Evolutionary conservation across 1,140 invertebrate genomes (phyloP), one percentile per base, ranked within the genome.

Genomic region (Drosophila pseudoananassae): DNA sequence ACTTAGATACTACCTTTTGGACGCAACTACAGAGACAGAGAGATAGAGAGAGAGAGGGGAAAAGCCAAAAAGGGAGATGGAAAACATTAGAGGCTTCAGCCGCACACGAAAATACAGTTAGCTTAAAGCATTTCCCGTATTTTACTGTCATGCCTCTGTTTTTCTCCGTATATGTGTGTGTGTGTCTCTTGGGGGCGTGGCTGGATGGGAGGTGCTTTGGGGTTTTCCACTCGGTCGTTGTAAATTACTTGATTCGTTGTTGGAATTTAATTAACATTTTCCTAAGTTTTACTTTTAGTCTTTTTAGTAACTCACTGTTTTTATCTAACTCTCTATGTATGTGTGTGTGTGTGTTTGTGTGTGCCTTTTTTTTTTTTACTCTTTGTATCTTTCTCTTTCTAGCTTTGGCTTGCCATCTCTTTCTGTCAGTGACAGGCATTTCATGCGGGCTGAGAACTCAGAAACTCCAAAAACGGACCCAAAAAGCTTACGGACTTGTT

Each of bases 201-300:
- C 23, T 51, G 43, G 63, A 10, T 17, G 17, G 43, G 43, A 20
- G 47, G 66, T 82, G 83, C 82, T 88, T 85, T 85, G 78, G 82
- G 82, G 83, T 87, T 85, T 85, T 87, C 64, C 68, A 88, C 83
- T 88, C 78, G 85, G 70, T 88, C 83, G 83, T 87, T 87, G 82
- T 87, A 87, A 87, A 87, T 87, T 88, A 87, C 82, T 87, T 87
- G 83, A 87, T 87, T 88, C 82, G 83, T 87, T 87, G 82, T 87
- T 87, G 84, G 82, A 87, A 87, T 87, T 87, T 87, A 87, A 87
- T 87, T 87, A 87, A 87, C 82, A 87, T 87, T 87, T 87, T 88
- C 83, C 83, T 88, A 87, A 87, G 82, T 87, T 87, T 85, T 88
- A 85, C 83, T 87, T 69, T 87, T 78, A 61, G 82, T 88, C 83